Conservation (phyloP, 1,140 invertebrate genomes). For the Thaumetopoea pityocampa region DNA sequence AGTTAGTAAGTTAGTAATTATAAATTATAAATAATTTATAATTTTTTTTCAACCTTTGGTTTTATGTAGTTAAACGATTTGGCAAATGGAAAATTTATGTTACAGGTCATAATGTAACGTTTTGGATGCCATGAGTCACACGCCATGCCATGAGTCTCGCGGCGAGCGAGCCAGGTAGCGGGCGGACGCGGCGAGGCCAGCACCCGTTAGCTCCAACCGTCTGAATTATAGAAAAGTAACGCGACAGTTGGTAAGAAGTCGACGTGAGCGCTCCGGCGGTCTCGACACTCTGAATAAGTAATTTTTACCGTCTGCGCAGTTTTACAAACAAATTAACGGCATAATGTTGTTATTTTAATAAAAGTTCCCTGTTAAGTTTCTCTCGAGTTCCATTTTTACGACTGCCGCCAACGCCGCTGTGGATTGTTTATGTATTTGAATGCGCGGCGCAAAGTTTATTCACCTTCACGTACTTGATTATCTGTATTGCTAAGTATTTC, state of each 20-base stretch:
- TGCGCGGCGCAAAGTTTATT: slow-evolving; percentile 27
- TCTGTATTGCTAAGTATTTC: too few relatives aligned
- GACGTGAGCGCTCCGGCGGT: slow-evolving; percentile 45
- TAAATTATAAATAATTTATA: too few relatives aligned
- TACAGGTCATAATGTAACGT: too few relatives aligned
- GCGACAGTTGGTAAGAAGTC: slow-evolving; percentile 43
- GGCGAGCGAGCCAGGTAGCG: too few relatives aligned
- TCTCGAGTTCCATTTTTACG: slow-evolving; percentile 63
- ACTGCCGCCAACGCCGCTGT: slow-evolving; percentile 56
- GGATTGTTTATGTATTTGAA: slow-evolving; percentile 64
- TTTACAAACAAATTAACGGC: slow-evolving; percentile 73
- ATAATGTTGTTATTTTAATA: slow-evolving; percentile 73
- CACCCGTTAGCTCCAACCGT: slow-evolving; percentile 6
- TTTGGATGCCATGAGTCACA: too few relatives aligned
- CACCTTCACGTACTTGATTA: slow-evolving; percentile 2
- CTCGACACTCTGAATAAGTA: slow-evolving; percentile 65
- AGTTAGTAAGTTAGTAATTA: too few relatives aligned
- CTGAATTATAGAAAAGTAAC: slow-evolving; percentile 64
- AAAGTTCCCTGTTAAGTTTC: slow-evolving; percentile 64
- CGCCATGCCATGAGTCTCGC: too few relatives aligned
- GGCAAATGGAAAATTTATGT: background rate
- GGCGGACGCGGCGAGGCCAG: too few relatives aligned
- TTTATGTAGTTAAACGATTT: too few relatives aligned
- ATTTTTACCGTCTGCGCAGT: slow-evolving; percentile 71
- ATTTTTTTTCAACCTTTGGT: too few relatives aligned